Percentiles rank a stretch among this genome's conserved stretches.
These are phyloP conservation scores for Eleginops maclovinus DNA, from an alignment of 2,113 vertebrate genomes.

Conservation along the genomic window DNA sequence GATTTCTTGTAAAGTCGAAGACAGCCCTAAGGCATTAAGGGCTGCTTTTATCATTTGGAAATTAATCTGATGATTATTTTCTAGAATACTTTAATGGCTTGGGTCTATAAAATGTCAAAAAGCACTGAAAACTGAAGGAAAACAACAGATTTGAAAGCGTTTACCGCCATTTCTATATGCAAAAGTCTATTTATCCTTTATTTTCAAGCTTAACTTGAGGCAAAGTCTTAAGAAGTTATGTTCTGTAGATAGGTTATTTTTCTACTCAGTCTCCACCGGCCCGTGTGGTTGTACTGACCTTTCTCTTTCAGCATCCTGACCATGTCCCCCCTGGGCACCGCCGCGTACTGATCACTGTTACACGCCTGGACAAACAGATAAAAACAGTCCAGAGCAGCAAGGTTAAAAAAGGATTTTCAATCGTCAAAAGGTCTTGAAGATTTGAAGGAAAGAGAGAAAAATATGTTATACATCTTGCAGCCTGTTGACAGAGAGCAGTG, in stretches of 20 bases:
- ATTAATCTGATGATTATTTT: no score
- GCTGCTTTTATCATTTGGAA: no score
- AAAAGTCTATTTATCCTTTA: no score
- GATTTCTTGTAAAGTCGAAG: no score
- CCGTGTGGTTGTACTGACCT: constrained; percentile 52
- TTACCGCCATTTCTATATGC: no score
- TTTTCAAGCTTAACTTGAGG: background rate
- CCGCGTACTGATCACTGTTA: constrained; percentile 87
- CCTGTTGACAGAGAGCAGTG: no score
- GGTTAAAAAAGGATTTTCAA: background rate
- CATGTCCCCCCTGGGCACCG: constrained; percentile 84
- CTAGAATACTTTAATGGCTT: no score
- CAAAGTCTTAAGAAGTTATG: background rate
- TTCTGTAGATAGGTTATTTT: background rate
- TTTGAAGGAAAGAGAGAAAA: background rate
- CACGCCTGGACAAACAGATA: constrained; percentile 81
- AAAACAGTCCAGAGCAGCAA: background rate
- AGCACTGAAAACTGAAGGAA: no score
- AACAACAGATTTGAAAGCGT: no score
- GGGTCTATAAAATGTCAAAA: no score
- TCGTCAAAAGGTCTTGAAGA: background rate
- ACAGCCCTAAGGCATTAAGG: no score
- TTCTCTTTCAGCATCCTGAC: constrained; percentile 74
- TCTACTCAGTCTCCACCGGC: background rate
- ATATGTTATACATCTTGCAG: background rate